Base-by-base conservation (phyloP, 2,888 invertebrate species). In the Nephrotoma guestfalica region DNA sequence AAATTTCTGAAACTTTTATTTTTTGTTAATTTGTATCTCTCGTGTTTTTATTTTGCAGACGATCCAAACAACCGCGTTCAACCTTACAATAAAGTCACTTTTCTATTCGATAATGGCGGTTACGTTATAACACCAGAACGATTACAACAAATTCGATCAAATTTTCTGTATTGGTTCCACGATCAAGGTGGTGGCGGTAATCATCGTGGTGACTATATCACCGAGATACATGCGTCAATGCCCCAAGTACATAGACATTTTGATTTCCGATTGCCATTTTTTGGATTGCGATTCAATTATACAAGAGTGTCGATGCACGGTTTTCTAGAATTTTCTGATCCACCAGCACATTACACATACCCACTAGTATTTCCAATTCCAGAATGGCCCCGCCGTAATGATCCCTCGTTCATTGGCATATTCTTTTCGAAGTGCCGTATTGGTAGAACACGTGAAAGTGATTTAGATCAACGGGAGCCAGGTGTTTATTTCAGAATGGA, bases 391-490 rank as follows among this genome's bases (percentile, higher is more conserved):
- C 93, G 92, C 87, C 93, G 94, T 88, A 96, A 96, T 89, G 98
- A 98, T 91, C 98, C 98, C 0, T 95, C 97, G 0, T 97, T 98
- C 91, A 98, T 98, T 88, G 98, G 98, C 0, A 97, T 98, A 88
- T 98, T 97, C 93, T 97, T 96, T 92, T 97, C 97, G 90, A 97
- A 96, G 90, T 97, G 97, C 89, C 94, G 96, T 86, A 95, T 97
- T 85, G 97, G 97, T 11, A 93, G 92, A 86, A 92, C 95, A 87
- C 93, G 95, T 87, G 93, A 93, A 0, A 94, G 94, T 18, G 97
- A 97, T 88, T 91, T 94, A 2, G 96, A 97, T 90, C 94, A 94
- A 89, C 93, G 96, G 88, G 92, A 93, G 86, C 95, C 97, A 0
- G 97, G 97, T 43, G 95, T 96, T 18, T 97, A 97, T 91, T 97